phyloP scores from a whole-genome alignment of 2,113 vertebrate species.

The Toxostoma redivivum region DNA sequence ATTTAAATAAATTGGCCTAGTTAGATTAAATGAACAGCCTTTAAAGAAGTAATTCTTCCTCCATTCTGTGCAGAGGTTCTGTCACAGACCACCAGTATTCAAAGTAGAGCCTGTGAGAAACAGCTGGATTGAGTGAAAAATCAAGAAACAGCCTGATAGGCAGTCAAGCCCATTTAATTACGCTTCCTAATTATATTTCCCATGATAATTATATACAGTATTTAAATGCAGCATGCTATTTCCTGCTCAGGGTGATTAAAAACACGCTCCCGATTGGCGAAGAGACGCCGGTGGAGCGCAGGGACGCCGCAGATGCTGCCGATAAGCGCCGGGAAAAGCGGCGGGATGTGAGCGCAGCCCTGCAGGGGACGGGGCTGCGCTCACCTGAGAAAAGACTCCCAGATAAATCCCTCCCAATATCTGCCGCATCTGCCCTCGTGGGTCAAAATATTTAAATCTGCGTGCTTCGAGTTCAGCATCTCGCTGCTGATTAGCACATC shows the following conservation, averaged over 20 bases:
- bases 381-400: neutral
- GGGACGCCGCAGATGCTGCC: neutral
- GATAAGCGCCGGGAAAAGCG: neutral
- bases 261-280: neutral
- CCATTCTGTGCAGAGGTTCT: slow-evolving; percentile 5
- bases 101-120: slow-evolving; percentile 59
- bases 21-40: slow-evolving; percentile 45
- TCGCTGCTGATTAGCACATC: neutral
- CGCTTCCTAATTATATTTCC: slow-evolving; percentile 67
- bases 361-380: neutral
- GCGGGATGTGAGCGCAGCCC: neutral
- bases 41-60: slow-evolving; percentile 37
- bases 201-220: slow-evolving; percentile 65
- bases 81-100: slow-evolving; percentile 60
- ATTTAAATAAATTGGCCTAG: slow-evolving; percentile 57
- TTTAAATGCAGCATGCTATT: slow-evolving; percentile 62
- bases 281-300: neutral
- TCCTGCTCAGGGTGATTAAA: slow-evolving; percentile 63
- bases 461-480: neutral
- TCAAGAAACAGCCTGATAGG: slow-evolving; percentile 33
- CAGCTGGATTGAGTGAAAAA: slow-evolving; percentile 68
- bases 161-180: slow-evolving; percentile 66
- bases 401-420: neutral
- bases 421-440: neutral
- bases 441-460: neutral